phyloP scores from a whole-genome alignment of 2,797 vertebrate genomes.

The Siniperca obscura region DNA sequence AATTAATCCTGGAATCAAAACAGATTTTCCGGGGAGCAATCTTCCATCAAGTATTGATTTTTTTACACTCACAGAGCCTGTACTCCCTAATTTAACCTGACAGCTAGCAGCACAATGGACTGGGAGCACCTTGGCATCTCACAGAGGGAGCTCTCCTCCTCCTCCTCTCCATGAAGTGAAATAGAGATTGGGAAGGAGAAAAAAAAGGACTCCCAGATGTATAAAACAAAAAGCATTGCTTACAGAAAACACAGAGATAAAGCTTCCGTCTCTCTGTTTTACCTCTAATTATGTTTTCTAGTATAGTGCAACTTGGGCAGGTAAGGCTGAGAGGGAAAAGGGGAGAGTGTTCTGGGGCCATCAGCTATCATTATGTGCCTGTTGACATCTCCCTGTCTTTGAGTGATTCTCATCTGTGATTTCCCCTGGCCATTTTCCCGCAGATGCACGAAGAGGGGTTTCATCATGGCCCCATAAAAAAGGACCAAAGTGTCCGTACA shows the following conservation, averaged over 20 bases:
- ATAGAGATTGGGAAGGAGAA: conserved; percentile 72
- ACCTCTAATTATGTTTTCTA: conserved; percentile 87
- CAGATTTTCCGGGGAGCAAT: conserved; percentile 99
- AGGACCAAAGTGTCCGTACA: conserved; percentile 76
- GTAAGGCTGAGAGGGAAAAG: conserved; percentile 79
- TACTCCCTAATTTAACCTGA: conserved; percentile 99
- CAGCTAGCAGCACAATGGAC: conserved; percentile 99
- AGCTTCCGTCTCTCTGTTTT: conserved; percentile 81
- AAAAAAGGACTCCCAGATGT: conserved; percentile 74
- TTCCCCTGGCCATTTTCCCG: conserved; percentile 83
- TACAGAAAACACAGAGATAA: conserved; percentile 80
- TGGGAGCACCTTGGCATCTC: conserved; percentile 98
- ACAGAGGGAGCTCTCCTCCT: conserved; percentile 93
- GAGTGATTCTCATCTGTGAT: conserved; percentile 85
- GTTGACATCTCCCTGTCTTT: conserved; percentile 87
- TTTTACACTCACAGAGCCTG: conserved; percentile 99
- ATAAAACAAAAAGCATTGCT: conserved; percentile 84
- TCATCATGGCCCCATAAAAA: conserved; percentile 79
- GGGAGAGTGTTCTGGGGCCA: conserved; percentile 83
- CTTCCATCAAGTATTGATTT: conserved; percentile 99
- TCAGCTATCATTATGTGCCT: conserved; percentile 88
- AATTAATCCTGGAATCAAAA: conserved; percentile 99
- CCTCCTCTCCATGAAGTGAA: conserved; percentile 80
- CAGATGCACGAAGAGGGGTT: conserved; percentile 81
- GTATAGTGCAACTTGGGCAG: conserved; percentile 78